Percentiles rank a stretch among this genome's conserved stretches.
Conservation (phyloP, 2,888 invertebrate genomes). For the Melinopterus prodromus region DNA sequence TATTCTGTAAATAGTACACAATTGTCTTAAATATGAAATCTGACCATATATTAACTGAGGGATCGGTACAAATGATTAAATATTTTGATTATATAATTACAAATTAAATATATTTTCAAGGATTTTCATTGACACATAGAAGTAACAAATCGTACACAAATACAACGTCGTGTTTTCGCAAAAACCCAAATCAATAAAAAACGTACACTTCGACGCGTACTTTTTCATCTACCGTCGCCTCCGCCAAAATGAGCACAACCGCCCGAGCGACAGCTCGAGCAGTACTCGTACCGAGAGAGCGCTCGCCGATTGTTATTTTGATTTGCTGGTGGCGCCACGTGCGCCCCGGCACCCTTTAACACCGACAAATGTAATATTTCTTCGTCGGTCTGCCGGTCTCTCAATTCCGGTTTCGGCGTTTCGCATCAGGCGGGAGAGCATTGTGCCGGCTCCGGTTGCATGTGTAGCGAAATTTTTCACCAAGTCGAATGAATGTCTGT, state of each 20-base stretch:
- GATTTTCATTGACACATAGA: too few species aligned
- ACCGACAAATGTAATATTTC: slow-evolving; percentile 1
- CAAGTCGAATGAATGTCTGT: slow-evolving; percentile 37
- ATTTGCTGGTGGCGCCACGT: slow-evolving; percentile 28
- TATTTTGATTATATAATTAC: too few species aligned
- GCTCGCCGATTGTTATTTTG: neutral
- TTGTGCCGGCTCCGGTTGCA: slow-evolving; percentile 1
- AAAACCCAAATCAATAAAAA: neutral
- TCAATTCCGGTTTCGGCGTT: slow-evolving; percentile 12
- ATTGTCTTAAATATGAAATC: too few species aligned
- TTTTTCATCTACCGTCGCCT: slow-evolving; percentile 8
- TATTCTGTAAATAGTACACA: too few species aligned
- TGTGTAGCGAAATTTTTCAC: slow-evolving; percentile 31
- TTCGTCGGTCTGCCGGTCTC: slow-evolving; percentile 27
- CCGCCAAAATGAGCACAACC: slow-evolving; percentile 8
- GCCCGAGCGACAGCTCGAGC: neutral
- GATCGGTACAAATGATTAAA: too few species aligned
- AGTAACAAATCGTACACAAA: neutral
- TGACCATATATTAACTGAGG: too few species aligned
- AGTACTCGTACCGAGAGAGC: neutral
- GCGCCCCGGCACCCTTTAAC: slow-evolving; percentile 15
- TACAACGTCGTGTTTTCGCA: neutral
- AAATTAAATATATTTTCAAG: too few species aligned
- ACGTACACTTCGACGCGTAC: neutral
- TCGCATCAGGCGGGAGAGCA: neutral